Base-by-base conservation (phyloP, 2,797 vertebrate species). In the Pseudomugil tenellus region DNA sequence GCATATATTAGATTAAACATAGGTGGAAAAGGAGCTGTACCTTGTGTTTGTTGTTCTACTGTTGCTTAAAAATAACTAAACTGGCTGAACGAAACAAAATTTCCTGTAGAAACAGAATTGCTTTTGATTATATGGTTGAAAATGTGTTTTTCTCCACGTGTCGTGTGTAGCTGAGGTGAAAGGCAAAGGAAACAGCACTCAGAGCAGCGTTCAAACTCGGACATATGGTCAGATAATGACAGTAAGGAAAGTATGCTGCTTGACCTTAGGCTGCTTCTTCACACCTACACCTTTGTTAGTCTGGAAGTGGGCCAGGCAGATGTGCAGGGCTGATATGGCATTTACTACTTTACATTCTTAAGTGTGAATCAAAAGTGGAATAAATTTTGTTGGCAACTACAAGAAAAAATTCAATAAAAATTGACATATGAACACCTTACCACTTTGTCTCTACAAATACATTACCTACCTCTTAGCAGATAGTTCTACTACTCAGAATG, bases 221-320 rank as follows among this genome's bases (percentile, higher is more conserved):
- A 89, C 84, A 90, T 77, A 87, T 84, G 84, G 84, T 63, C 79
- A 71, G 71, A 84, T 86, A 84, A 85, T 86, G 73, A 76, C 80
- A 81, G 77, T 71, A 54, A 87, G 88, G 87, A 85, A 88, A 83
- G 89, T 81, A 79, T 84, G 84, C 84, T 74, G 80, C 87, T 79
- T 74, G 87, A 88, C 87, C 87, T 87, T 64, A 55, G 51, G 54
- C 83, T 80, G 74, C 74, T 81, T 46, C 41, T 46, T 75, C 66
- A 72, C 85, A 91, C 87, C 87, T 91, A 72, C 85, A 91, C 87
- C 87, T 91, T 91, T 77, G 86, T 80, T 32, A 62, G 70, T 11
- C 64, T 81, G 87, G 83, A 77, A 35, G 46, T 10, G 0, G 52
- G 37, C 84, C 87, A 79, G 21, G 57, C 70, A 72, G 63, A 83